Conservation (phyloP, 2,888 invertebrate genomes). For the Lithophane leautieri region DNA sequence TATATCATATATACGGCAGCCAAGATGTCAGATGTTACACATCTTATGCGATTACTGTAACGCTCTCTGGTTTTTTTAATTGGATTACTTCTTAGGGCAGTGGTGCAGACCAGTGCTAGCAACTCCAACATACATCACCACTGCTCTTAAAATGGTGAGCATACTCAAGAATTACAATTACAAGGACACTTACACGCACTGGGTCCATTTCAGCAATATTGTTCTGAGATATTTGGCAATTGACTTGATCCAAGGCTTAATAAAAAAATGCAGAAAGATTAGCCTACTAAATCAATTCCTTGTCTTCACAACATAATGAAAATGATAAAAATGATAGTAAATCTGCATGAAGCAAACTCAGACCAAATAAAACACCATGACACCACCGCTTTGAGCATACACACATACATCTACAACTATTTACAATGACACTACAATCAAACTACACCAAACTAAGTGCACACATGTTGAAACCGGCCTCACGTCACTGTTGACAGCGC, state of each 20-base stretch:
- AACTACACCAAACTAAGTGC: no score
- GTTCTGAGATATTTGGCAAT: not conserved
- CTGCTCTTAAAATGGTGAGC: not conserved
- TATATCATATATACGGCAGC: no score
- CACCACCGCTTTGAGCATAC: no score
- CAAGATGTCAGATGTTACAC: no score
- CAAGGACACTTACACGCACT: not conserved
- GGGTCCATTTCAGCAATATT: not conserved
- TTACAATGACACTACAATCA: no score
- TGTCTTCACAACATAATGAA: not conserved
- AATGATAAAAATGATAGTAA: not conserved
- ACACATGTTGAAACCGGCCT: no score
- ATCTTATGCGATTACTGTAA: no score
- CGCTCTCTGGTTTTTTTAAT: not conserved
- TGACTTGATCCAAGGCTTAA: not conserved
- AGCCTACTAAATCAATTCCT: not conserved
- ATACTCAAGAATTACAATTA: no score
- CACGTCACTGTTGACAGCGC: no score
- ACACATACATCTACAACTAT: no score
- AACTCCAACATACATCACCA: not conserved
- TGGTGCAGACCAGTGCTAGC: not conserved
- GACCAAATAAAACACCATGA: no score
- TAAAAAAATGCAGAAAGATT: not conserved
- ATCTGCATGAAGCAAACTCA: no score
- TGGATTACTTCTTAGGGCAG: not conserved